Evolutionary conservation across 2,888 invertebrate genomes (phyloP).

Genomic region (Yponomeuta sedellus): DNA sequence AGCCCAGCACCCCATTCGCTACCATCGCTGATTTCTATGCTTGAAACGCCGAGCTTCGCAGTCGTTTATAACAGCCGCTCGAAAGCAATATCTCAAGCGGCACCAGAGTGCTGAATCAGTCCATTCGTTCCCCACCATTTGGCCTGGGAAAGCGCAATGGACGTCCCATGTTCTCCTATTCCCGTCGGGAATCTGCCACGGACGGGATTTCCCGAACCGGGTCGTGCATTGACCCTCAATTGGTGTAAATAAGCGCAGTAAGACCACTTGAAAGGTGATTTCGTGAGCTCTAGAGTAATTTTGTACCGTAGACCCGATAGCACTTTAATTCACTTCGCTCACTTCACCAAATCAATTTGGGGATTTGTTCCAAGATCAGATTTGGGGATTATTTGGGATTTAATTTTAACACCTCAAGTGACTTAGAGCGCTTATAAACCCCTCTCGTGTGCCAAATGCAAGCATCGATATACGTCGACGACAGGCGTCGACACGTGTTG

Average conservation of each 20-base stretch:
- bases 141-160: neutral
- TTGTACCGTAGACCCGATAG: too few relatives aligned
- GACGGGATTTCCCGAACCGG: slow-evolving; percentile 12
- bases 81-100: neutral
- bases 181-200: slow-evolving; percentile 6
- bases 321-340: too few relatives aligned
- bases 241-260: neutral
- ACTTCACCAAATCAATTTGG: too few relatives aligned
- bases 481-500: too few relatives aligned
- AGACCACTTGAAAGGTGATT: neutral
- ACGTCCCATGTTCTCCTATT: slow-evolving; percentile 3
- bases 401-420: too few relatives aligned
- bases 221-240: slow-evolving; percentile 9
- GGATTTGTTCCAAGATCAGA: too few relatives aligned
- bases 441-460: too few relatives aligned
- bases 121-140: neutral
- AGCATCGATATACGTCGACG: too few relatives aligned
- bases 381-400: too few relatives aligned
- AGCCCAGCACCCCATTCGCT: neutral
- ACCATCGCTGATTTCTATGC: neutral
- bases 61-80: neutral
- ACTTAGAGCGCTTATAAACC: too few relatives aligned
- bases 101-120: neutral
- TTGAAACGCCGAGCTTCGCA: neutral
- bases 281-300: too few relatives aligned